Evolutionary conservation across 2,113 vertebrate genomes (phyloP), one percentile per base, ranked within the genome.

Genomic region (Mormyrus lacerda): DNA sequence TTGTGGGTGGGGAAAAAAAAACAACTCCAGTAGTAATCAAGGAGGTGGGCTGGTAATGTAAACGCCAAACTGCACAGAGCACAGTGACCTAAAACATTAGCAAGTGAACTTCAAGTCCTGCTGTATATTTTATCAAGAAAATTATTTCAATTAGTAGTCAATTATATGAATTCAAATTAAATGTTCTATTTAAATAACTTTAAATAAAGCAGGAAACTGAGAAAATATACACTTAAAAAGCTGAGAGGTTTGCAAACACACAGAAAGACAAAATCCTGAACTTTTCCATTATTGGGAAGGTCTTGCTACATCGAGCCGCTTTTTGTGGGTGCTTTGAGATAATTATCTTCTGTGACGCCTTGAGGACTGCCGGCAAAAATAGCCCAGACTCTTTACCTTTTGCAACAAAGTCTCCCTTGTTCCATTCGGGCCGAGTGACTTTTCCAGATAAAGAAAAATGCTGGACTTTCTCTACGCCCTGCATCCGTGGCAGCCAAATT

Each of bases 321-420:
- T 87, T 87, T 15, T 0, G 4, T 58, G 27, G 35, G 50, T 50
- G 27, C 17, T 55, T 87, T 39, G 85, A 55, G 48, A 87, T 42
- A 61, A 87, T 50, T 86, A 86, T 24, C 31, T 51, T n/a, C 55
- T 61, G 87, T 61, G 87, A 65, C 61, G 87, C 53, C 55, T 61
- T 65, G 53, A 61, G 19, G 4, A 6, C 15, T 24, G 35, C 19
- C 10, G 17, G 35, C 31, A n/a, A 65, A 61, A 39, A 24, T 39
- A 61, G 39, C 50, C 13, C 35, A 79, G 35, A 79, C 73, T 79
- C 31, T 35, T 31, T 17, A 51, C 24, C 45, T 51, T 51, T 61
- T 10, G 31, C 87, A 61, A 11, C 53, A 65, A 65, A 87, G 87
- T 39, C 47, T 87, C 39, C 39, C 85, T 87, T 44, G 55, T 61